A percentile compares a stretch with the other conserved stretches of the same genome.
These are phyloP conservation scores for Sericinus montela DNA, from an alignment of 2,888 invertebrate species.

Conservation along the genomic window DNA sequence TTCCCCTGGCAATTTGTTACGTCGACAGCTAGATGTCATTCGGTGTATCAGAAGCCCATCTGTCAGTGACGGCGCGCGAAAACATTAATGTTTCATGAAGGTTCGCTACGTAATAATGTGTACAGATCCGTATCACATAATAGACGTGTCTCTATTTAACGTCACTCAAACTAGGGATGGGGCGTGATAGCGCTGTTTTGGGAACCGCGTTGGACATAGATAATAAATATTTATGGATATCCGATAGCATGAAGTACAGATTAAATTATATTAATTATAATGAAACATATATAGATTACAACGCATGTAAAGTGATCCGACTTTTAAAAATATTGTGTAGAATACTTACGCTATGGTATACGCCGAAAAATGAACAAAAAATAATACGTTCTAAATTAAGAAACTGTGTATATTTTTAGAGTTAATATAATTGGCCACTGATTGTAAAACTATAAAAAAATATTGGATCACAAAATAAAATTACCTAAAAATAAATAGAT, in stretches of 20 bases:
- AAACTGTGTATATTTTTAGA: no score
- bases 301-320: no score
- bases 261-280: slow-evolving; percentile 10
- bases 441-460: no score
- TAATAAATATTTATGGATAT: slow-evolving; percentile 19
- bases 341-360: no score
- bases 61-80: slow-evolving; percentile 47
- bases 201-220: background rate
- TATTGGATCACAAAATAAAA: no score
- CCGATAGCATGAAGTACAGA: slow-evolving; percentile 4
- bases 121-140: slow-evolving; percentile 73
- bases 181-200: slow-evolving; percentile 23
- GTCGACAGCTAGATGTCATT: slow-evolving; percentile 38
- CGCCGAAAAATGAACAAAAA: no score
- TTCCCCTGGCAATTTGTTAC: slow-evolving; percentile 28
- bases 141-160: slow-evolving; percentile 64
- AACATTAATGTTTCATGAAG: slow-evolving; percentile 73
- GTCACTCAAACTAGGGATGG: slow-evolving; percentile 41
- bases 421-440: no score
- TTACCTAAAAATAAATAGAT: no score
- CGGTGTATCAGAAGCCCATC: slow-evolving; percentile 62
- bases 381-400: no score
- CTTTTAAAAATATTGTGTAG: no score
- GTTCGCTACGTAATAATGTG: slow-evolving; percentile 31
- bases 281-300: no score